Base-by-base conservation (phyloP, 2,888 invertebrate genomes). In the Galeruca laticollis region DNA sequence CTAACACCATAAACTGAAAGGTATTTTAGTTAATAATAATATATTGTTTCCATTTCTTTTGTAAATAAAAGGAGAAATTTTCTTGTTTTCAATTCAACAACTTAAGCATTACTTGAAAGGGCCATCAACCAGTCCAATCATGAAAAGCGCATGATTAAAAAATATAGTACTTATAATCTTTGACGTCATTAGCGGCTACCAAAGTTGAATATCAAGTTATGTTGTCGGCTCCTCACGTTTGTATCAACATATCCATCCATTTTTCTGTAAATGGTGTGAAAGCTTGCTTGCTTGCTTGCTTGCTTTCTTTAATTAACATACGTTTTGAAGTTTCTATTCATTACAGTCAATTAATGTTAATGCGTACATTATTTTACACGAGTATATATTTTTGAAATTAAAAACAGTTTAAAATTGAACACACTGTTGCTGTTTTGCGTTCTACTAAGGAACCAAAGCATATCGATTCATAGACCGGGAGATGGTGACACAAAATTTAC, bases 201-300 rank as follows among this genome's bases (percentile, higher is more conserved):
- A 21, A 52, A 10, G 20, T 52, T 52, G 21, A 52, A 52, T 52
- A 2, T 15, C 52, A 26, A 52, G 52, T 52, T 52, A 26, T 51
- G 18, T 9, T 21, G 21, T 26, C 52, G 52, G 13, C 52, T 21
- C 40, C 59, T 59, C 59, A 40, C 13, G 59, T 21, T 37, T 40
- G 33, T 40, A 37, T 35, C 15, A 18, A 18, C 49, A 49, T 49
- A 13, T 20, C 13, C 8, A 52, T 52, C 13, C 26, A 9, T 18
- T 59, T 59, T 59, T 40, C 59, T 59, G 59, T 59, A 59, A 59
- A 59, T 59, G 59, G 59, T 20, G 59, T 59, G 59, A 59, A 59
- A 59, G 59, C 40, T 40, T 35, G 37, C 20, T n/a, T n/a, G n/a
- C n/a, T n/a, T n/a, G n/a, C n/a, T n/a, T n/a, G 35, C 20, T 20